Base-by-base conservation (phyloP, 2,797 vertebrate species). In the Spinus pinus region DNA sequence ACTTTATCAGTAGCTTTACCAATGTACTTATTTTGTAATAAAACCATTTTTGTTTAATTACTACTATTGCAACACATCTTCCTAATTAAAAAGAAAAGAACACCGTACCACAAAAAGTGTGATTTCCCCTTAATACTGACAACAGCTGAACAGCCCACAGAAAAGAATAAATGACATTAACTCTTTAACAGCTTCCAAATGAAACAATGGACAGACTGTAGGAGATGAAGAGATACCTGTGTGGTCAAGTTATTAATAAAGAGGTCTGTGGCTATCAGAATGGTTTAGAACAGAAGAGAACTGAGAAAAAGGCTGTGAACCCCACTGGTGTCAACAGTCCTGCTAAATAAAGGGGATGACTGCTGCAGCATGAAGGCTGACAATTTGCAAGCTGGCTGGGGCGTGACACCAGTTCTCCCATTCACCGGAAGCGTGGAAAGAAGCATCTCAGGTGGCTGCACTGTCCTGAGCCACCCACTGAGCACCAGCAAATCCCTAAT, bases 381-480 rank as follows among this genome's bases (percentile, higher is more conserved):
- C 17, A 62, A 22, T 0, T 1, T 1, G 2, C 37, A 54, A 42
- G 62, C 46, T 57, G 42, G 28, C 27, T 65, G 22, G 7, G 24
- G 1, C 13, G 25, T 41, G 53, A 54, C 37, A 53, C 9, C 31
- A 28, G 51, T 5, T 47, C 42, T 71, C 58, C 35, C 53, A 47
- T 4, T 80, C 69, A 28, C 37, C 3, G 3, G 37, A 14, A 66
- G 16, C 0, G 0, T 13, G 41, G 46, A 82, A 35, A 77, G 28
- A 20, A 62, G 12, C 41, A 28, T 9, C 64, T 50, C 51, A 44
- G 28, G 58, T 6, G 30, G 46, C n/a, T 80, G 33, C 47, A 35
- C 3, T 49, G 41, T 28, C 56, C 66, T 9, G 5, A 8, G 4
- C 61, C 51, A 83, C 28, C 21, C 41, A 37, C 15, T 73, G 44